Conservation (phyloP, 2,113 vertebrate species). For the Orycteropus afer region DNA sequence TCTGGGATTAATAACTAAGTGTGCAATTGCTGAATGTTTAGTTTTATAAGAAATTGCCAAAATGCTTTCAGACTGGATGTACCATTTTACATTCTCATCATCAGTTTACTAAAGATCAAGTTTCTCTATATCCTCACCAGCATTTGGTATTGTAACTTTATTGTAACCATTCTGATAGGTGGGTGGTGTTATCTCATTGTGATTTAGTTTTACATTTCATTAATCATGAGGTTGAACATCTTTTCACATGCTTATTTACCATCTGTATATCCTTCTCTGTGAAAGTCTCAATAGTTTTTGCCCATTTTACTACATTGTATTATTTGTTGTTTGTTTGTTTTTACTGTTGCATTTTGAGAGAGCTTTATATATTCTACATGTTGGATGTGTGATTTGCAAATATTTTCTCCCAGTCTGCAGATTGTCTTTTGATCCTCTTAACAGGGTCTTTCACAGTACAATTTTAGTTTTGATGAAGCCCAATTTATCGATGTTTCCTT, state of each 20-base stretch:
- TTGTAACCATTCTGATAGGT: not conserved
- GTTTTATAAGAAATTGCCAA: not conserved
- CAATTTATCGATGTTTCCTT: not conserved
- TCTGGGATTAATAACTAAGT: not conserved
- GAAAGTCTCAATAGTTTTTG: not conserved
- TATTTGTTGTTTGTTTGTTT: not conserved
- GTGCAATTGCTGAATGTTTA: not conserved
- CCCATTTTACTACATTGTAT: not conserved
- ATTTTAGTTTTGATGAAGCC: too few species aligned
- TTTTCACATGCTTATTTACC: not conserved
- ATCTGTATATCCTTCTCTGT: not conserved
- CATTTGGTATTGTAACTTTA: not conserved
- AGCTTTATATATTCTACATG: not conserved
- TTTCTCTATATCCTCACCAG: not conserved
- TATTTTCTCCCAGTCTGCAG: too few species aligned
- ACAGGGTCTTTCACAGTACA: too few species aligned
- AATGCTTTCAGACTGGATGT: not conserved
- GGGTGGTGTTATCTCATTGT: not conserved
- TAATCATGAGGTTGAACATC: not conserved
- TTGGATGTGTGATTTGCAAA: not conserved
- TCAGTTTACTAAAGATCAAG: not conserved
- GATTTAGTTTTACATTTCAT: not conserved
- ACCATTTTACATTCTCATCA: not conserved
- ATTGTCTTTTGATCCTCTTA: too few species aligned
- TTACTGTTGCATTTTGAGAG: not conserved